Base-by-base conservation (phyloP, 2,888 invertebrate genomes). In the Drosophila anomalata region DNA sequence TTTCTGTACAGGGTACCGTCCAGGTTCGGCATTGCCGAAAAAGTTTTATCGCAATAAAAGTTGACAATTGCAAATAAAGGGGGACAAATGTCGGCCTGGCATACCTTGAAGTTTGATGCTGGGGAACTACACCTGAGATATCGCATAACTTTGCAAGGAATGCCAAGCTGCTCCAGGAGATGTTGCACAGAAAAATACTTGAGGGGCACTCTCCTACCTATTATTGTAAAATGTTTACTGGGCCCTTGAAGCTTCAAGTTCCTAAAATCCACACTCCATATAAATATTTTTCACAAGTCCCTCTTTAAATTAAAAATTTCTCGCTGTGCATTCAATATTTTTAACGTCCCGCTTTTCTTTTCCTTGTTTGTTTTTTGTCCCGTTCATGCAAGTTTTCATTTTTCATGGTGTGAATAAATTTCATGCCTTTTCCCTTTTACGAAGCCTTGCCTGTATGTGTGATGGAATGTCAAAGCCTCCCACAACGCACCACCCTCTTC, bases 341-440 rank as follows among this genome's bases (percentile, higher is more conserved):
- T 8, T 9, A 24, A 11, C 48, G 5, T n/a, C 9, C 11, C 48
- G 55, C 8, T 41, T 29, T 14, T 20, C 20, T 36, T 12, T 39
- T 12, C 12, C 7, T 14, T 47, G 39, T 14, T 36, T n/a, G 14
- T 11, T 24, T 6, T 47, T 12, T 14, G 12, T 22, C 24, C 48
- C 4, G 5, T 67, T 68, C 84, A 73, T 87, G 80, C 73, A 73
- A 65, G 62, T 83, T 87, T 87, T 76, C 82, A 75, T 73, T 85
- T 85, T 77, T 72, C 75, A 75, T 77, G 77, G 67, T 66, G 22
- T 65, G 86, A 75, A 87, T 87, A 84, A 78, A 87, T 73, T 84
- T 41, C 47, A 58, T 71, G 73, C 50, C 57, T 69, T 73, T 77
- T 73, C 51, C 81, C 71, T 76, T 75, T 65, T 87, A 42, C 48